Evolutionary conservation across 2,888 invertebrate species (phyloP).

Genomic region (Zaprionus lineosus): DNA sequence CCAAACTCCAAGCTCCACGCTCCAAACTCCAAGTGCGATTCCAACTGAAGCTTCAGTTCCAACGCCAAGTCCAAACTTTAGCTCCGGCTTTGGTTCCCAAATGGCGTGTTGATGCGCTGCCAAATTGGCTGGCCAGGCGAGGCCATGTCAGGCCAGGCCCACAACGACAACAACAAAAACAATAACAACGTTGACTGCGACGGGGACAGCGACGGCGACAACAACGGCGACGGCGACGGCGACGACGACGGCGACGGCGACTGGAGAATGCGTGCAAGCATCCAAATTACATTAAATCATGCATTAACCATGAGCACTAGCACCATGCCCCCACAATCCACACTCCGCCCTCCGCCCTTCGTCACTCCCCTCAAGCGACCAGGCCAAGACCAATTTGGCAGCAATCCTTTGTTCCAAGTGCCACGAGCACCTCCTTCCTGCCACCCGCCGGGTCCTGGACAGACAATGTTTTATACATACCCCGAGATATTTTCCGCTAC

Average conservation of each 20-base stretch:
- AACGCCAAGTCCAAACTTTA: slow-evolving; percentile 4
- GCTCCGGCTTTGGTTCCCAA: slow-evolving; percentile 48
- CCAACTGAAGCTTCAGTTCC: slow-evolving; percentile 5
- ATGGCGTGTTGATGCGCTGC: slow-evolving; percentile 80
- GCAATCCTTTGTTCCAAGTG: slow-evolving; percentile 67
- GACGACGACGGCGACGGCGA: slow-evolving; percentile 14
- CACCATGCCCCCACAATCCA: slow-evolving; percentile 81
- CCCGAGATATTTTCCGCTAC: slow-evolving; percentile 41
- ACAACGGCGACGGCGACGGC: slow-evolving; percentile 2
- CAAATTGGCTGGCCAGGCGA: slow-evolving; percentile 58
- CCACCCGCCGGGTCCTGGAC: slow-evolving; percentile 1
- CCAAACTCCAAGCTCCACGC: slow-evolving; percentile 27
- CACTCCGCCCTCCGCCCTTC: slow-evolving; percentile 10
- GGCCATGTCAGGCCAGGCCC: slow-evolving; percentile 8
- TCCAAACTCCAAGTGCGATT: slow-evolving; percentile 11
- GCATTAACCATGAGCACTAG: slow-evolving; percentile 78
- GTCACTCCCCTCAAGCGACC: slow-evolving; percentile 4
- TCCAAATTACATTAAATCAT: slow-evolving; percentile 78
- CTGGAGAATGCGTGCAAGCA: slow-evolving; percentile 65
- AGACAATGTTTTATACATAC: slow-evolving; percentile 72
- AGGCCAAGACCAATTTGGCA: slow-evolving; percentile 68
- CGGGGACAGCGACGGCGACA: slow-evolving; percentile 11
- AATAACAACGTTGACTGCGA: too few species aligned
- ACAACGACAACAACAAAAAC: slow-evolving; percentile 5
- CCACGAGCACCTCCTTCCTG: slow-evolving; percentile 27